phyloP scores from a whole-genome alignment of 2,888 invertebrate species.

The Ctenicera cuprea region DNA sequence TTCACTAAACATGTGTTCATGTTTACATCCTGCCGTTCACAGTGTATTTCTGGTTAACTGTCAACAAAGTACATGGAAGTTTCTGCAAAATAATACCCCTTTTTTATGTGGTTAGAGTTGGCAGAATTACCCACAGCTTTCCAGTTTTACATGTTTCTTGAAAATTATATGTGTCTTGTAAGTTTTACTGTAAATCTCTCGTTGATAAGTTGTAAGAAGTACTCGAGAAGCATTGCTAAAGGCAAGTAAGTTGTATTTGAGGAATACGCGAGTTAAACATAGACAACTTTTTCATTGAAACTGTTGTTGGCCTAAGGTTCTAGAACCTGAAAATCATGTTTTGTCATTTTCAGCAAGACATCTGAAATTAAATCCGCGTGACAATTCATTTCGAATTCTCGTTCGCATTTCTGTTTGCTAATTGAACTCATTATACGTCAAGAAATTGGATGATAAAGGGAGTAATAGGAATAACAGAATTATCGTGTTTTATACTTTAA shows the following conservation, averaged over 20 bases:
- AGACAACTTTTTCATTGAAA: not conserved
- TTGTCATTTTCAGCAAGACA: constrained; percentile 12
- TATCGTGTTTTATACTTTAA: constrained; percentile 18
- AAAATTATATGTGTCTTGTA: constrained; percentile 1
- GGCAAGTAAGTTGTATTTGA: not conserved
- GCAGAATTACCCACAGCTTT: not conserved
- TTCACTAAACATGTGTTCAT: constrained; percentile 21
- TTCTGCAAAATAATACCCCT: not conserved
- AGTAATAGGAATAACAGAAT: constrained; percentile 26
- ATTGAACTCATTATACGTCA: constrained; percentile 25
- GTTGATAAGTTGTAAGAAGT: not conserved
- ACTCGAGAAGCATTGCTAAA: not conserved
- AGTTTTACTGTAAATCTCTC: not conserved
- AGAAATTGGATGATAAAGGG: constrained; percentile 28
- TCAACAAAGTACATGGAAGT: constrained; percentile 12
- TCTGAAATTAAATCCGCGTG: constrained; percentile 24
- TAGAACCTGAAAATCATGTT: constrained; percentile 8
- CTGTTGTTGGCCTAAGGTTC: not conserved
- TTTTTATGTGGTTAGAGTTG: not conserved
- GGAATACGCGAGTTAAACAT: not conserved
- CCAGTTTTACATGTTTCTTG: not conserved
- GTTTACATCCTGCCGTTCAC: constrained; percentile 17
- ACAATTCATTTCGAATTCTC: constrained; percentile 30
- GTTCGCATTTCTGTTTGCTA: constrained; percentile 34
- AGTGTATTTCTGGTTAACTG: constrained; percentile 14